Conservation (phyloP, 2,113 vertebrate species). For the Gasterosteus aculeatus region DNA sequence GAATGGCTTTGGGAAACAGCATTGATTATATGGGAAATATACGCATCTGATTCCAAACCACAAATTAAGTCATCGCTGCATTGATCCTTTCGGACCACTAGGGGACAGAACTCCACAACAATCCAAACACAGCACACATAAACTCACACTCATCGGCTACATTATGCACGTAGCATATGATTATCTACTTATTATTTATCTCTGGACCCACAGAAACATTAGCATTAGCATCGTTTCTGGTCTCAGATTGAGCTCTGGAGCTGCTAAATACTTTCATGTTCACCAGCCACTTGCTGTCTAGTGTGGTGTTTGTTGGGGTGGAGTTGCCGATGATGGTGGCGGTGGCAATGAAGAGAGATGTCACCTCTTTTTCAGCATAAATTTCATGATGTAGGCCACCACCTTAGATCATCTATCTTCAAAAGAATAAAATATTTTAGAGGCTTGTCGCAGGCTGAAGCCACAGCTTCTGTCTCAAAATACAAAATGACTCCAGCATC, state of each 20-base stretch:
- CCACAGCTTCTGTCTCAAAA: not conserved
- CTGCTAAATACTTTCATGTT: not conserved
- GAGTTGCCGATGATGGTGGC: not conserved
- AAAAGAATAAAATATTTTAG: not conserved
- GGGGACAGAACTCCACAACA: not conserved
- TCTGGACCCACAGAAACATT: not conserved
- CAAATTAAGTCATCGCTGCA: not conserved
- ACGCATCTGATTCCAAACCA: not conserved
- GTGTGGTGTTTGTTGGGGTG: not conserved
- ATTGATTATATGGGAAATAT: too few relatives aligned
- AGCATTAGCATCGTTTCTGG: not conserved
- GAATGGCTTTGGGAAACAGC: not conserved
- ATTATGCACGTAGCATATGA: not conserved
- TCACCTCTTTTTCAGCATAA: not conserved
- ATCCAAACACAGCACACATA: not conserved
- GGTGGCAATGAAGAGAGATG: too few relatives aligned
- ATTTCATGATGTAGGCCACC: not conserved
- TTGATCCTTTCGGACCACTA: not conserved
- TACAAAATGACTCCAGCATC: not conserved
- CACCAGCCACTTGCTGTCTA: not conserved
- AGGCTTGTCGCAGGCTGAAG: not conserved
- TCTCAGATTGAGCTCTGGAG: not conserved
- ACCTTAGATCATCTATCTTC: not conserved
- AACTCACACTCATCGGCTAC: not conserved
- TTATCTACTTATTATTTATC: not conserved